phyloP scores from a whole-genome alignment of 2,797 vertebrate species.

The Sphenodon punctatus region DNA sequence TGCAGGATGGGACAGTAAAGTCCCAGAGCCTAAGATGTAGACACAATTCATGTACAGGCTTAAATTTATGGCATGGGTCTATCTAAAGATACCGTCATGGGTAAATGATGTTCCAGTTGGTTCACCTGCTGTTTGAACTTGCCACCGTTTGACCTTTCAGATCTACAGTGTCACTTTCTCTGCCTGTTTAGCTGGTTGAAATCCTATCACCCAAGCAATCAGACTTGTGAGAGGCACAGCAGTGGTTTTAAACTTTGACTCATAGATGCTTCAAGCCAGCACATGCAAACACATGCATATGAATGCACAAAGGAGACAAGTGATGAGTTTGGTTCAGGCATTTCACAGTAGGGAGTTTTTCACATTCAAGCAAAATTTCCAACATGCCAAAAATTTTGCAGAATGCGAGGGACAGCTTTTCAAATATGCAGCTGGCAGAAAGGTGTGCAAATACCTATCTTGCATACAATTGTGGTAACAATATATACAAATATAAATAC shows the following conservation, averaged over 20 bases:
- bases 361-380: slow-evolving; percentile 30
- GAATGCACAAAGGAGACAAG: neutral
- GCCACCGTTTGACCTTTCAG: neutral
- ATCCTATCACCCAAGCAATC: neutral
- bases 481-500: neutral
- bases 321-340: neutral
- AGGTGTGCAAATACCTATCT: neutral
- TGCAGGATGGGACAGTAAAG: neutral
- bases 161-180: neutral
- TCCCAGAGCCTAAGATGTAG: neutral
- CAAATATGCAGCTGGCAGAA: slow-evolving; percentile 12
- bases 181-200: neutral
- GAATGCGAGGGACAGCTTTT: slow-evolving; percentile 44
- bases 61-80: neutral
- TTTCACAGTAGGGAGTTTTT: neutral
- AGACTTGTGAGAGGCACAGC: neutral
- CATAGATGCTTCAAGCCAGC: too few relatives aligned
- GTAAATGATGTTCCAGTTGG: neutral
- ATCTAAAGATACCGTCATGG: neutral
- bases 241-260: rapidly evolving
- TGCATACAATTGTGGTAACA: neutral
- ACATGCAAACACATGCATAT: too few relatives aligned
- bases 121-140: neutral
- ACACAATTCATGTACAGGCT: neutral
- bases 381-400: slow-evolving; percentile 17